Percentiles rank a stretch among this genome's conserved stretches.
Evolutionary conservation across 2,797 vertebrate species (phyloP).

Genomic region (Psittacula echo): DNA sequence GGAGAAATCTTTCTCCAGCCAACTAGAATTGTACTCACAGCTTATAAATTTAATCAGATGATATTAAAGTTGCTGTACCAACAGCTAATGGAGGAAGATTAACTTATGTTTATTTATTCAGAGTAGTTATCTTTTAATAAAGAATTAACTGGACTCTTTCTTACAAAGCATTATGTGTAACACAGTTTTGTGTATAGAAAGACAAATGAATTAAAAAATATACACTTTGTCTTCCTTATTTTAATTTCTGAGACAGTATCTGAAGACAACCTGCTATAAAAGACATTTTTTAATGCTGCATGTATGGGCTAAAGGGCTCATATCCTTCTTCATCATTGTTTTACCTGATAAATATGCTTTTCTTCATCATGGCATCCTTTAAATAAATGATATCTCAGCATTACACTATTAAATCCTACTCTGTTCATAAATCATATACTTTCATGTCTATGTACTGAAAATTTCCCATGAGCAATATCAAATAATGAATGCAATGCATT

Average conservation of each 20-base stretch:
- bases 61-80: background rate
- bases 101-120: background rate
- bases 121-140: background rate
- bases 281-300: background rate
- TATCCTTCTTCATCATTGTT: background rate
- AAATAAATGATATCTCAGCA: background rate
- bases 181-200: background rate
- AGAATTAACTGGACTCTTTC: background rate
- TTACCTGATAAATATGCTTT: background rate
- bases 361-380: background rate
- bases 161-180: background rate
- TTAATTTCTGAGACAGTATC: background rate
- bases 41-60: background rate
- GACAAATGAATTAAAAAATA: background rate
- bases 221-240: background rate
- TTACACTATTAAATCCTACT: background rate
- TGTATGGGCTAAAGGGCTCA: background rate
- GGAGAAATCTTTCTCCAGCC: background rate
- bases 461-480: background rate
- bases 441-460: background rate
- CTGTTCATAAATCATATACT: background rate
- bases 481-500: background rate
- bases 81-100: background rate
- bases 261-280: background rate
- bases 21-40: background rate